These are phyloP conservation scores for Bubalus kerabau DNA, from an alignment of 2,113 vertebrate genomes.

Conservation along the genomic window DNA sequence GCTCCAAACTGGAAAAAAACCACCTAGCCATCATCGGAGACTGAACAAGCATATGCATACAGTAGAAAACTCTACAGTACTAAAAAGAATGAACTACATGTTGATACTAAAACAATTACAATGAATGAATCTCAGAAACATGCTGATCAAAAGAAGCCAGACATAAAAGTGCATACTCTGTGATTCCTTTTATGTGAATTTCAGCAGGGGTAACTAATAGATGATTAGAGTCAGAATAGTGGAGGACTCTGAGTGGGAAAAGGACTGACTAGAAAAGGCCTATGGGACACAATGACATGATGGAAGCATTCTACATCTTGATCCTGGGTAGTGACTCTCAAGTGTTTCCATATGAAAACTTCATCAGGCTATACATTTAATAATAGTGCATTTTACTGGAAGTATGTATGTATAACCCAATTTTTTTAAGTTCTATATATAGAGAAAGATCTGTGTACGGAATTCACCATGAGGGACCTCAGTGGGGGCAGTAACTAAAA, in stretches of 20 bases:
- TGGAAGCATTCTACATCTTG: background rate
- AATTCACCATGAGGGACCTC: background rate
- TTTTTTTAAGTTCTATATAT: background rate
- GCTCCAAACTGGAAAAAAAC: background rate
- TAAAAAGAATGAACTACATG: background rate
- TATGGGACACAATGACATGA: background rate
- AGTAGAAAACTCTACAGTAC: background rate
- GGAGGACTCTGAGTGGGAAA: background rate
- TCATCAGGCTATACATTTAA: background rate
- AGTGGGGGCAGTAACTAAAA: background rate
- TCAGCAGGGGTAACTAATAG: background rate
- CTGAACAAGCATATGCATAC: background rate
- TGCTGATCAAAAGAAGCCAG: background rate
- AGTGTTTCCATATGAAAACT: background rate
- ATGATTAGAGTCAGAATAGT: background rate
- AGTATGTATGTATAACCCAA: background rate
- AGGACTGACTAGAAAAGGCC: background rate
- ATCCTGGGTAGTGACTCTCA: background rate
- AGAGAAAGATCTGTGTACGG: background rate
- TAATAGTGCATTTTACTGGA: background rate
- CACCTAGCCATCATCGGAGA: background rate
- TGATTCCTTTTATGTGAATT: background rate
- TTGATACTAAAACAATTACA: background rate
- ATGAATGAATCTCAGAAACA: background rate
- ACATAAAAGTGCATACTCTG: background rate